Evolutionary conservation across 2,113 vertebrate species (phyloP), one percentile per base, ranked within the genome.

Genomic region (Ginglymostoma cirratum): DNA sequence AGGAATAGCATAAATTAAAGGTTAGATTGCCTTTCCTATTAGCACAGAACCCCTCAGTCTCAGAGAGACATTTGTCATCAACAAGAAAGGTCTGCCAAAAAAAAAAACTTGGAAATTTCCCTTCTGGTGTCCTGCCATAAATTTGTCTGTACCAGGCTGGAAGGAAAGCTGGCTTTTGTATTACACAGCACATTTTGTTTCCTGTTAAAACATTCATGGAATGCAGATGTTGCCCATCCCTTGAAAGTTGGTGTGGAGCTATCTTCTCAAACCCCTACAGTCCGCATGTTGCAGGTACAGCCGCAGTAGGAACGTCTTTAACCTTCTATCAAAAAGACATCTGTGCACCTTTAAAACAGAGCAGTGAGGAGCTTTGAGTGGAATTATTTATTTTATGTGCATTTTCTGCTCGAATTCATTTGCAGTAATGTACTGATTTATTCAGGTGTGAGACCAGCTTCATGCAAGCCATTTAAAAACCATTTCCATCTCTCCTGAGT

Each of bases 381-480:
- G 89, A 67, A 66, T 66, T 93, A 93, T 93, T 93, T 93, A 93
- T 93, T 93, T 67, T 93, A 7, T 92, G 89, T 38, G 55, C n/a
- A 34, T 38, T 92, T 66, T 93, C 89, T 42, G 61, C 61, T 66
- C 66, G 89, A 93, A 38, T 93, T 93, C 61, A 66, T 45, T 93
- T 66, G 34, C 89, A 66, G 65, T 66, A 66, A 66, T 66, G 34
- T 66, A 93, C 89, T 67, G 89, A 93, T 93, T 93, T 67, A 93
- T 93, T 93, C 89, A 66, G 89, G 89, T 38, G 19, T 5, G 19
- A 66, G 38, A n/a, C 61, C n/a, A 65, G 34, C 89, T 66, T 66
- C 34, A 66, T 93, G 61, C 30, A 93, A 93, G 34, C 89, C n/a
- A 93, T 66, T 66, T 66, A 38, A 93, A 93, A 61, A 24, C 23